phyloP scores from a whole-genome alignment of 53 echinoderm and acorn worm species.

The Temnopleurus reevesii region DNA sequence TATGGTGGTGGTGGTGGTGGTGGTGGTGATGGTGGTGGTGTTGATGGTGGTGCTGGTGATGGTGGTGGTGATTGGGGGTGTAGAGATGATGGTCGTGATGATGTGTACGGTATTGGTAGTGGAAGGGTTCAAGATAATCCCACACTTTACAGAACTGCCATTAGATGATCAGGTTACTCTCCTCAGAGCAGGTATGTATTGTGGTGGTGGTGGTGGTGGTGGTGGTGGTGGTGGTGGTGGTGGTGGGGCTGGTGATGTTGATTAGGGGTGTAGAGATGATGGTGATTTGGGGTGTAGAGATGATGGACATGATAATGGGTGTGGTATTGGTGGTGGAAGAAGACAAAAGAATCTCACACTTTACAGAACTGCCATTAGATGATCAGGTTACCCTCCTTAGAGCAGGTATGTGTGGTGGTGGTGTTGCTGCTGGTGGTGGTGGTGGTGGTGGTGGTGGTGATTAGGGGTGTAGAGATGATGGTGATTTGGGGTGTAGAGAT shows the following conservation, averaged over 20 bases:
- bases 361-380: too few species aligned
- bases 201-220: too few species aligned
- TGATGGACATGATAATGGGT: not conserved
- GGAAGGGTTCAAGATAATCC: slow-evolving; percentile 97
- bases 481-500: too few species aligned
- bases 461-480: too few species aligned
- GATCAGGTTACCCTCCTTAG: too few species aligned
- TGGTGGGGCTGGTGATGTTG: not conserved
- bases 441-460: too few species aligned
- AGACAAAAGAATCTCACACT: too few species aligned
- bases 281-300: not conserved
- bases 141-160: slow-evolving; percentile 98
- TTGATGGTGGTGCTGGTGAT: too few species aligned
- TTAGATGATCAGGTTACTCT: slow-evolving; percentile 97
- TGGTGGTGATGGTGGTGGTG: too few species aligned
- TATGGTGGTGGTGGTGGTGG: too few species aligned
- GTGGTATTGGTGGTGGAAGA: not conserved
- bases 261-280: not conserved
- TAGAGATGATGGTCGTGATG: not conserved
- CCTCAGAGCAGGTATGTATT: slow-evolving; percentile 97
- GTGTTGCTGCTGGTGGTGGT: too few species aligned
- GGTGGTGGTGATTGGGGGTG: not conserved
- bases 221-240: not conserved
- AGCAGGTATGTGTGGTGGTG: too few species aligned
- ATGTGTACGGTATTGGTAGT: slow-evolving; percentile 51